Percentiles rank a stretch among this genome's conserved stretches.
These are phyloP conservation scores for Dendrophyllia cribrosa DNA, from an alignment of 64 coral and sea anemone genomes.

Conservation along the genomic window DNA sequence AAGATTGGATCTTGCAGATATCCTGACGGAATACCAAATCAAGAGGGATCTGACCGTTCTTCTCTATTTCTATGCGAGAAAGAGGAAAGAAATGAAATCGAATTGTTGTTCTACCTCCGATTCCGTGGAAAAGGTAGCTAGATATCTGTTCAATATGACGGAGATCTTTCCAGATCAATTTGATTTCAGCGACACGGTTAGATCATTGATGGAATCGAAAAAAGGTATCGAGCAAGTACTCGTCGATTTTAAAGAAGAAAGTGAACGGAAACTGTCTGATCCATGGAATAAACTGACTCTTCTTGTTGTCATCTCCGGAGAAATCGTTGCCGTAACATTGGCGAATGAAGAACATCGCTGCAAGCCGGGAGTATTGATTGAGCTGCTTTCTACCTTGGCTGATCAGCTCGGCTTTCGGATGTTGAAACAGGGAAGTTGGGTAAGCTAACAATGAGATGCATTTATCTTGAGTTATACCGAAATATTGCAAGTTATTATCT, in stretches of 20 bases:
- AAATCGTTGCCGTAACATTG: background rate
- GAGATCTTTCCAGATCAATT: background rate
- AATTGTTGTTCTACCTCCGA: background rate
- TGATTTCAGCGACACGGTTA: background rate
- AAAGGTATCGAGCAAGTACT: background rate
- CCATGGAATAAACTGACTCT: slow-evolving; percentile 26
- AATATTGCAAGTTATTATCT: too few relatives aligned
- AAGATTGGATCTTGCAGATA: background rate
- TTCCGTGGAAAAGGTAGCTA: background rate
- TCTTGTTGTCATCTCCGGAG: background rate
- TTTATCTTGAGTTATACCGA: too few relatives aligned
- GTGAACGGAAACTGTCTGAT: background rate
- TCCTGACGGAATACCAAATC: background rate
- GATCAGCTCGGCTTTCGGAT: background rate
- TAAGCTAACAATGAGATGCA: background rate
- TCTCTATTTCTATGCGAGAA: slow-evolving; percentile 15
- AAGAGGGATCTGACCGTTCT: slow-evolving; percentile 4
- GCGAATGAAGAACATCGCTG: background rate
- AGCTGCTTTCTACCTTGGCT: background rate
- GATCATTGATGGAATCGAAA: background rate
- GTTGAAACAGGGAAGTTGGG: background rate
- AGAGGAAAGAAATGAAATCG: background rate
- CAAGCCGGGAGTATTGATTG: background rate
- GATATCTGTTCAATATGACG: background rate
- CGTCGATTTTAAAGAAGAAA: background rate